A percentile compares a stretch with the other conserved stretches of the same genome.
These are phyloP conservation scores for Tenualosa thibaudeaui DNA, from an alignment of 2,797 vertebrate species.

Conservation along the genomic window DNA sequence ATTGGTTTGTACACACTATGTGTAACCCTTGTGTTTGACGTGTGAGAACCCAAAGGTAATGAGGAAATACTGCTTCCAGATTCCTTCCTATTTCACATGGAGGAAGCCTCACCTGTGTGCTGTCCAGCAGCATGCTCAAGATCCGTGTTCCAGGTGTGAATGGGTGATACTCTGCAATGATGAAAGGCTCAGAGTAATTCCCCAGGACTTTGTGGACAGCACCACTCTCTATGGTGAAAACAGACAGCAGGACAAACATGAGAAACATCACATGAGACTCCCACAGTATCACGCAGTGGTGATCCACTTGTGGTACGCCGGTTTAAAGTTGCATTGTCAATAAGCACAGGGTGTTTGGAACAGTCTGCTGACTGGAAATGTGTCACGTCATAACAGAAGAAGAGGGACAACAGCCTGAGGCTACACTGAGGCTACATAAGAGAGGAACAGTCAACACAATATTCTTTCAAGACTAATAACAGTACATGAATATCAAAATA, in stretches of 20 bases:
- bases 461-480: background rate
- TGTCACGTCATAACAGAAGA: background rate
- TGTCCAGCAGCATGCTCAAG: slow-evolving; percentile 49
- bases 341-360: background rate
- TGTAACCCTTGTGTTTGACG: background rate
- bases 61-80: background rate
- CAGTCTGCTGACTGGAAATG: background rate
- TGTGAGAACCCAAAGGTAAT: background rate
- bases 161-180: slow-evolving; percentile 65
- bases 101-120: slow-evolving; percentile 57
- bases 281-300: background rate
- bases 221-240: slow-evolving; percentile 58
- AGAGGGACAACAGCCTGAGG: too few species aligned
- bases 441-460: background rate
- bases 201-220: slow-evolving; percentile 67
- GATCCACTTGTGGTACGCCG: background rate
- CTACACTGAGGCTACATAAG: too few species aligned
- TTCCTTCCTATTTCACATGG: background rate
- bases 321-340: background rate
- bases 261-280: background rate
- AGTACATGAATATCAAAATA: background rate
- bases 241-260: background rate
- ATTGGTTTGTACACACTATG: background rate
- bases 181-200: background rate
- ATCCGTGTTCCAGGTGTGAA: slow-evolving; percentile 43